Evolutionary conservation across 2,888 invertebrate genomes (phyloP), one percentile per base, ranked within the genome.

Genomic region (Marasmarcha lunaedactyla): DNA sequence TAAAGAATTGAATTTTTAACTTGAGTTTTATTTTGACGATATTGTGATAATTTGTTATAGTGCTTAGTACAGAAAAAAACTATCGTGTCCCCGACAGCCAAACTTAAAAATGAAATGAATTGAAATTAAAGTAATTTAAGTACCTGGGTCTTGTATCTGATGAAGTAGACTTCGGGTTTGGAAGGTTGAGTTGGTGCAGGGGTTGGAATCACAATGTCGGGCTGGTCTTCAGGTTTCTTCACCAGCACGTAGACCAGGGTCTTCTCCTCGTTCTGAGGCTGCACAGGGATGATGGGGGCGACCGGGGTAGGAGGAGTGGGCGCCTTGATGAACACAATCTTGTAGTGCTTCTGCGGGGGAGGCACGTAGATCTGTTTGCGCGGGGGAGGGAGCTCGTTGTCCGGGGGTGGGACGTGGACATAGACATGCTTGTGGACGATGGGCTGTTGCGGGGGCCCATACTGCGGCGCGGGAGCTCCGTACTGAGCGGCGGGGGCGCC

Each of bases 81-180:
- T n/a, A n/a, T n/a, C n/a, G n/a, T n/a, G n/a, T n/a, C n/a, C n/a
- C n/a, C n/a, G n/a, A n/a, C n/a, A n/a, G n/a, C n/a, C n/a, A n/a
- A n/a, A n/a, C n/a, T n/a, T n/a, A n/a, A n/a, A n/a, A n/a, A n/a
- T n/a, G n/a, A n/a, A n/a, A n/a, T n/a, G n/a, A n/a, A n/a, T n/a
- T n/a, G n/a, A n/a, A n/a, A n/a, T n/a, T n/a, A n/a, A n/a, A n/a
- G n/a, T n/a, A n/a, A n/a, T n/a, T n/a, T n/a, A 20, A 5, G 3
- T 73, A 91, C 91, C 89, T 91, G 91, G 38, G 91, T 91, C 79
- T 92, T 92, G 81, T 94, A 94, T 83, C 93, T 89, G 85, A 94
- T 94, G 85, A 94, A 94, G 86, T 93, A 94, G 39, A 94, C 94
- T 83, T 94, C 94, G 4, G 94, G 94, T 69, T 94, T 94, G 84